Conservation (phyloP, 30 jellyfish, hydroid and myxozoan genomes). For the Aurelia coerulea region DNA sequence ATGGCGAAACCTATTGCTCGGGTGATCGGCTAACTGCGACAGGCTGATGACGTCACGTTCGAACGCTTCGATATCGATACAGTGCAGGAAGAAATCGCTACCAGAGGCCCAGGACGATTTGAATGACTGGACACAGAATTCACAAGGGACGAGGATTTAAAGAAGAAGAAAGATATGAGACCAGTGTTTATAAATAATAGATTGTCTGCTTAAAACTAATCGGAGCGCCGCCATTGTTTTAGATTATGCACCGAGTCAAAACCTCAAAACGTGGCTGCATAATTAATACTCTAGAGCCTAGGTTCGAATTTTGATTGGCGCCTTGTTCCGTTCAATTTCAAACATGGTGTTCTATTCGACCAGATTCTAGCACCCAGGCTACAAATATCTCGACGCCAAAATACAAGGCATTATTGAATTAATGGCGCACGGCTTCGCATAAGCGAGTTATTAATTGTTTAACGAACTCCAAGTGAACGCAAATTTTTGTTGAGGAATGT, state of each 20-base stretch:
- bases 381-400: slow-evolving; percentile 28
- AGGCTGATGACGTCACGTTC: too few species aligned
- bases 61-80: too few species aligned
- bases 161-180: neutral
- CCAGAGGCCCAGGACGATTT: neutral
- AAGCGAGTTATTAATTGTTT: too few species aligned
- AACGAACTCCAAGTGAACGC: too few species aligned
- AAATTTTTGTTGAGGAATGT: too few species aligned
- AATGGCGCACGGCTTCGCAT: too few species aligned
- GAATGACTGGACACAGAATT: neutral
- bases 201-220: slow-evolving; percentile 3
- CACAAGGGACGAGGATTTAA: neutral
- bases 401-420: too few species aligned
- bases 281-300: neutral
- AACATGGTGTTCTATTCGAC: slow-evolving; percentile 12
- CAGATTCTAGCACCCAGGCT: neutral
- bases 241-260: neutral
- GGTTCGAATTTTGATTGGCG: slow-evolving; percentile 32
- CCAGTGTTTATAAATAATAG: neutral
- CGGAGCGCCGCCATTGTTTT: slow-evolving; percentile 20
- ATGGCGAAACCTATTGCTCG: too few species aligned
- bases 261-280: slow-evolving; percentile 4
- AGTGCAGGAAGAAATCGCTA: too few species aligned
- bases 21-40: too few species aligned
- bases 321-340: neutral